Evolutionary conservation across 1,140 invertebrate genomes (phyloP).

Genomic region (Drosophila watanabei): DNA sequence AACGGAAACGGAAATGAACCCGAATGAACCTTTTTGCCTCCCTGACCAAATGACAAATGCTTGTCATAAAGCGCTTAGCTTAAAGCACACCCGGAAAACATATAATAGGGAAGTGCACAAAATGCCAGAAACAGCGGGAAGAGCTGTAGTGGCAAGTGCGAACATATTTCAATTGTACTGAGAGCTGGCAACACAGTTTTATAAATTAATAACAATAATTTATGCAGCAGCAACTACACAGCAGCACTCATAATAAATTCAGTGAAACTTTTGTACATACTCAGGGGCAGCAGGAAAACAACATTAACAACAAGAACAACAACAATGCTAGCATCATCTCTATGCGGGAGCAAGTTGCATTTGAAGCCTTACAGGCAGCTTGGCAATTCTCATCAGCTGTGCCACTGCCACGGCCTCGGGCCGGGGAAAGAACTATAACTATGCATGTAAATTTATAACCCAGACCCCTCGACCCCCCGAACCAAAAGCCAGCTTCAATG

Average conservation of each 20-base stretch:
- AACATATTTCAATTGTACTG: constrained; percentile 68
- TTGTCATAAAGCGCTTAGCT: constrained; percentile 16
- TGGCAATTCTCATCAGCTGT: constrained; percentile 60
- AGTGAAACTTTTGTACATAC: constrained; percentile 69
- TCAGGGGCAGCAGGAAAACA: constrained; percentile 42
- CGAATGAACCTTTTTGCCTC: not conserved
- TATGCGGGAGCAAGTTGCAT: constrained; percentile 53
- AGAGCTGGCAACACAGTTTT: constrained; percentile 64
- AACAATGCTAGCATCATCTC: constrained; percentile 13
- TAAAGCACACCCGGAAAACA: constrained; percentile 10
- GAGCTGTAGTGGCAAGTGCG: constrained; percentile 19
- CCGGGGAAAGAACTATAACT: constrained; percentile 53
- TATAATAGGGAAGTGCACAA: constrained; percentile 13
- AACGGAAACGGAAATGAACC: constrained; percentile 32
- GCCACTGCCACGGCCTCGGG: constrained; percentile 45
- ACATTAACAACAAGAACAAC: constrained; percentile 15
- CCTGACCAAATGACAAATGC: constrained; percentile 32
- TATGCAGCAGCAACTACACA: constrained; percentile 74
- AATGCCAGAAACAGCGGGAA: constrained; percentile 22
- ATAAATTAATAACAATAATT: constrained; percentile 83
- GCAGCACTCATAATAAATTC: constrained; percentile 77
- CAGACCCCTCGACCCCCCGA: constrained; percentile 1
- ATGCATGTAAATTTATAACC: constrained; percentile 76
- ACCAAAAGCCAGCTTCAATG: not conserved
- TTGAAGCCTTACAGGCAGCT: constrained; percentile 54